A percentile compares a stretch with the other conserved stretches of the same genome.
phyloP scores from a whole-genome alignment of 2,888 invertebrate genomes.

The Lithophane ornitopus region DNA sequence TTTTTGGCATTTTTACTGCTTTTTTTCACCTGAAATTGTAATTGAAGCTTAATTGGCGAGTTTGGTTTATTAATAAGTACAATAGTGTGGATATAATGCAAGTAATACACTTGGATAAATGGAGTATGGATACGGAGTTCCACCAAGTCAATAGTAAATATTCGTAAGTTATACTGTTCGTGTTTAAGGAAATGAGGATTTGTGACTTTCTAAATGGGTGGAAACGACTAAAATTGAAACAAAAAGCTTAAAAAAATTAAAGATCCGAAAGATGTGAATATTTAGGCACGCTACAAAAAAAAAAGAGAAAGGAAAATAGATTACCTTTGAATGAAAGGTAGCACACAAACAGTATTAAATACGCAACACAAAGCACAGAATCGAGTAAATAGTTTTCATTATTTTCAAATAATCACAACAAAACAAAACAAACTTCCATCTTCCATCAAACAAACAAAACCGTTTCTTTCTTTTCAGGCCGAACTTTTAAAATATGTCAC shows the following conservation, averaged over 20 bases:
- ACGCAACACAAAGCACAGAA: neutral
- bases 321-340: conserved; percentile 1
- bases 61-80: neutral
- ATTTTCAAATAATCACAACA: conserved; percentile 5
- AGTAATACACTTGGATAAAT: neutral
- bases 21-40: conserved; percentile 33
- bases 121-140: neutral
- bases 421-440: conserved; percentile 40
- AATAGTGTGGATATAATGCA: neutral
- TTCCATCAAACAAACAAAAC: conserved; percentile 41
- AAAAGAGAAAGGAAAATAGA: neutral
- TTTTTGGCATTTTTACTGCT: conserved; percentile 70
- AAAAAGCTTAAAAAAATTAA: neutral
- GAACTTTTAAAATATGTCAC: too few species aligned
- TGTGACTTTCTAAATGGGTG: neutral
- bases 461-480: conserved; percentile 44
- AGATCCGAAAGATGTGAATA: neutral
- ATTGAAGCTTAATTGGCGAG: neutral
- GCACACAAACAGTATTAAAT: conserved; percentile 3
- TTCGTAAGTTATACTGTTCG: too few species aligned
- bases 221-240: neutral
- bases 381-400: neutral
- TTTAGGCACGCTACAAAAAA: neutral
- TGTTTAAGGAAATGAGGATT: neutral
- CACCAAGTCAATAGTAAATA: neutral